Evolutionary conservation across 2,888 invertebrate species (phyloP).

Genomic region (Seira ritae): DNA sequence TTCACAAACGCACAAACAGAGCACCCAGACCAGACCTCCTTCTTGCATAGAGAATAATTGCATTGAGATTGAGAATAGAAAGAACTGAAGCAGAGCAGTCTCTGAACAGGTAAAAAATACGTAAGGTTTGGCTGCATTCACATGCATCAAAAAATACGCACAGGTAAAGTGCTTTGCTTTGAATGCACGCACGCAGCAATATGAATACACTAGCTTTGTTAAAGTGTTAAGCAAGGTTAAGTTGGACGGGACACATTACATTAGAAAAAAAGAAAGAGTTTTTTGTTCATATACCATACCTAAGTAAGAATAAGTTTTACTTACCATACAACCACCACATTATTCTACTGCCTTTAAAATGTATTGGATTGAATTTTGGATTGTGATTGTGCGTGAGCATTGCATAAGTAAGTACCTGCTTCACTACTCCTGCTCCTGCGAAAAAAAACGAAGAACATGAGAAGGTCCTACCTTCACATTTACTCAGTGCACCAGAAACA

Average conservation of each 20-base stretch:
- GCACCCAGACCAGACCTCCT: background rate
- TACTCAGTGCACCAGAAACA: constrained; percentile 1
- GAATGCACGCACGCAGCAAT: constrained; percentile 21
- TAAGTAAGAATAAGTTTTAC: too few relatives aligned
- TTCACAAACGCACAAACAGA: background rate
- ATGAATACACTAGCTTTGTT: constrained; percentile 50
- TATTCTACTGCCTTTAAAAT: background rate
- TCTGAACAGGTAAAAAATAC: background rate
- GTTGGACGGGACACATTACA: constrained; percentile 53
- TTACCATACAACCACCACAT: too few relatives aligned
- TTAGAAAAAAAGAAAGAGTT: too few relatives aligned
- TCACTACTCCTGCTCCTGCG: background rate
- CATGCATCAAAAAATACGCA: constrained; percentile 21
- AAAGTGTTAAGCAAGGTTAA: constrained; percentile 71
- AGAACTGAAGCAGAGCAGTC: too few relatives aligned
- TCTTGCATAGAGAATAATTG: too few relatives aligned
- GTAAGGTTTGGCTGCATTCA: too few relatives aligned
- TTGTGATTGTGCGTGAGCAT: constrained; percentile 25
- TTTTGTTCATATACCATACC: too few relatives aligned
- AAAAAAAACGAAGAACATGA: background rate
- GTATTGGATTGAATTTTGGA: too few relatives aligned
- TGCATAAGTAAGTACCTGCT: constrained; percentile 58
- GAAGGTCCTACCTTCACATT: constrained; percentile 23
- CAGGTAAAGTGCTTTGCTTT: background rate
- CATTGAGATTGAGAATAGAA: too few relatives aligned